phyloP scores from a whole-genome alignment of 1,140 invertebrate genomes.

The Ganaspis sp. region DNA sequence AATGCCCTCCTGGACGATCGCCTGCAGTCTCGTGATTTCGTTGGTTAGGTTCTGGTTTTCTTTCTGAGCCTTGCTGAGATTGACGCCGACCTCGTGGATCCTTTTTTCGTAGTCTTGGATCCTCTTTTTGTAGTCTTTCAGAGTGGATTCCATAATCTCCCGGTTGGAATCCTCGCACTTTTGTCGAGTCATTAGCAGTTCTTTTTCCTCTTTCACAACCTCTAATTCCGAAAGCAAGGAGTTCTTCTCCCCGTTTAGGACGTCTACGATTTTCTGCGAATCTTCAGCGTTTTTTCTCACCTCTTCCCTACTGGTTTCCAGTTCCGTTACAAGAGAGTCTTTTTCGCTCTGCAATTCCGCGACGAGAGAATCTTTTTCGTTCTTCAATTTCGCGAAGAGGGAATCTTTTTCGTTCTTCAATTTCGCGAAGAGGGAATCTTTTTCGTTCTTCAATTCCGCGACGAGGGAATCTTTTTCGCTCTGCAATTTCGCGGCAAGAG shows the following conservation, averaged over 20 bases:
- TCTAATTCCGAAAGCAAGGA: constrained; percentile 48
- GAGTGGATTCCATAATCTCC: constrained; percentile 14
- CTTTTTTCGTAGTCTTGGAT: constrained; percentile 46
- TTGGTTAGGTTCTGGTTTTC: constrained; percentile 59
- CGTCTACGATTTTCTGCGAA: constrained; percentile 35
- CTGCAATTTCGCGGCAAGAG: too few relatives aligned
- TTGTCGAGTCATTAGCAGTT: constrained; percentile 38
- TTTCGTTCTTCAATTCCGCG: too few relatives aligned
- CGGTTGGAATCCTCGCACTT: neutral
- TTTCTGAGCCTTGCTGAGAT: constrained; percentile 37
- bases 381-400: too few relatives aligned
- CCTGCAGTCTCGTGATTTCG: constrained; percentile 52
- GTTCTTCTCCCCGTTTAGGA: constrained; percentile 35
- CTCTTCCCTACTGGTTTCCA: too few relatives aligned
- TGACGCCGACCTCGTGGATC: constrained; percentile 43
- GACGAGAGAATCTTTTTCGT: too few relatives aligned
- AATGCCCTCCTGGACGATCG: constrained; percentile 13
- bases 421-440: too few relatives aligned
- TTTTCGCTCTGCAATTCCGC: too few relatives aligned
- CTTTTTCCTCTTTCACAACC: constrained; percentile 47
- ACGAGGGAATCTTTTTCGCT: too few relatives aligned
- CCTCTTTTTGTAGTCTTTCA: constrained; percentile 45
- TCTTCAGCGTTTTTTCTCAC: neutral
- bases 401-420: too few relatives aligned
- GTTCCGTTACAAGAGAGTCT: too few relatives aligned